Conservation (phyloP, 2,888 invertebrate species). For the Atherix ibis region DNA sequence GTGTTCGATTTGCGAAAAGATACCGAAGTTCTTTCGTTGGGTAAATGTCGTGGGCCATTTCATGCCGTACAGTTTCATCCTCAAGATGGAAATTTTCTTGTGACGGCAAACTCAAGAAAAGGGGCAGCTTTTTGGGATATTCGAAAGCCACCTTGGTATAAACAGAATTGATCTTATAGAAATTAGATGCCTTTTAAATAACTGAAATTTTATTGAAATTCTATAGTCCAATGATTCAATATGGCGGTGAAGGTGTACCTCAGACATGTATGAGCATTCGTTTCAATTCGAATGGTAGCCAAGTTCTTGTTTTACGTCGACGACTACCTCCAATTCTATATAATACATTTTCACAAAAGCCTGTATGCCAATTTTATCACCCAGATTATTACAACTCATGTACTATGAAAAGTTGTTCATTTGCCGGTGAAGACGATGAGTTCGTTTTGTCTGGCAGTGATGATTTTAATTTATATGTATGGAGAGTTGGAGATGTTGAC, state of each 20-base stretch:
- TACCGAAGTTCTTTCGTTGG: constrained; percentile 40
- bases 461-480: constrained; percentile 88
- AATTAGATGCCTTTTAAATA: background rate
- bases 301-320: constrained; percentile 65
- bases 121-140: constrained; percentile 85
- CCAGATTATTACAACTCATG: constrained; percentile 88
- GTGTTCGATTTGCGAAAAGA: constrained; percentile 61
- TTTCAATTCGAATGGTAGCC: constrained; percentile 66
- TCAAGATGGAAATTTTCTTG: constrained; percentile 58
- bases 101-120: constrained; percentile 79
- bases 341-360: constrained; percentile 46
- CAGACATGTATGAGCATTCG: constrained; percentile 84
- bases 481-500: constrained; percentile 65
- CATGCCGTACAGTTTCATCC: constrained; percentile 94
- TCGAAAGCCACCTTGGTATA: constrained; percentile 61
- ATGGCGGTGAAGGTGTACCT: constrained; percentile 42
- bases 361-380: constrained; percentile 77
- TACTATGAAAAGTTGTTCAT: constrained; percentile 93
- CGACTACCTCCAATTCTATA: constrained; percentile 79
- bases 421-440: constrained; percentile 80
- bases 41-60: constrained; percentile 61
- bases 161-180: background rate
- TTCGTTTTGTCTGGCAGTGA: constrained; percentile 87
- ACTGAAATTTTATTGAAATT: too few relatives aligned
- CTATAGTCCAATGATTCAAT: constrained; percentile 57